phyloP scores from a whole-genome alignment of 2,113 vertebrate species.

The Vulpes lagopus region DNA sequence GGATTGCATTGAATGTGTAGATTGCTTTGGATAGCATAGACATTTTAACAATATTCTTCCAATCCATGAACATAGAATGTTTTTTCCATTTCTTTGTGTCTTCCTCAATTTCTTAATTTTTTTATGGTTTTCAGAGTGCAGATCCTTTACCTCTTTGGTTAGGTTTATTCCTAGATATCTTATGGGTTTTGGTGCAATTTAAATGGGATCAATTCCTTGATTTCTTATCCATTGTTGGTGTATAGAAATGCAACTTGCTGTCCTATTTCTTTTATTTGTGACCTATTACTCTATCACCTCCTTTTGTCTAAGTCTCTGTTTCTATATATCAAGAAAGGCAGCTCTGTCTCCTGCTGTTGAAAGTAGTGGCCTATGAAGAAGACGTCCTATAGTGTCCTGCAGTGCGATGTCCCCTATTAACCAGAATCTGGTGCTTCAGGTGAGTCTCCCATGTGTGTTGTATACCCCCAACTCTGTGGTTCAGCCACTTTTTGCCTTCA shows the following conservation, averaged over 20 bases:
- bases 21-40: neutral
- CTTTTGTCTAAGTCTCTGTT: neutral
- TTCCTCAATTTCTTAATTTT: neutral
- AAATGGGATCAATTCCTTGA: neutral
- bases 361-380: neutral
- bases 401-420: neutral
- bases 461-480: neutral
- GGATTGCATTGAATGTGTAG: neutral
- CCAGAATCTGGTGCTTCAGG: neutral
- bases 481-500: neutral
- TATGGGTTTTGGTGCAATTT: neutral
- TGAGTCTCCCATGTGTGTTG: neutral
- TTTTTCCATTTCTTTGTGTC: neutral
- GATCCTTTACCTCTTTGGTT: neutral
- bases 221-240: neutral
- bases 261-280: neutral
- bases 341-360: neutral
- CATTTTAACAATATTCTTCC: neutral
- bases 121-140: neutral
- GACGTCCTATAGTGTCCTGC: neutral
- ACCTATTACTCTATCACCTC: neutral
- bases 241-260: neutral
- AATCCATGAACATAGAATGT: neutral
- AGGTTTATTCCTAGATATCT: neutral
- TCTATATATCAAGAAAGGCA: neutral